phyloP scores from a whole-genome alignment of 2,888 invertebrate genomes.

The Clunio marinus region DNA sequence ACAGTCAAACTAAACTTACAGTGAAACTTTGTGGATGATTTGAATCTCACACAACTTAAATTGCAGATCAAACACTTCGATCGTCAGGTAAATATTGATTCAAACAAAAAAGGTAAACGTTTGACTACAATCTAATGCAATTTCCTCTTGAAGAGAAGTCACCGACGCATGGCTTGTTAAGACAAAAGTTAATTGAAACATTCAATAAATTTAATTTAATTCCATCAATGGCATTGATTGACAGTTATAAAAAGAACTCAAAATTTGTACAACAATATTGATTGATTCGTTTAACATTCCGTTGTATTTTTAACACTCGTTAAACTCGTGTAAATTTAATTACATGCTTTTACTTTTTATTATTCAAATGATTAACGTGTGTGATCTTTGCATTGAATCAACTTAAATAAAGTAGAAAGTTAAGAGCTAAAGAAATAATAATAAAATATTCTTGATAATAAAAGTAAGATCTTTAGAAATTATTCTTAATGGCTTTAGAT shows the following conservation, averaged over 20 bases:
- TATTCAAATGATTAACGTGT: constrained; percentile 19
- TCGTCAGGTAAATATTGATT: background rate
- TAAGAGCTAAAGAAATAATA: too few species aligned
- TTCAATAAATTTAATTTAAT: constrained; percentile 25
- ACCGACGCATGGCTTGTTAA: background rate
- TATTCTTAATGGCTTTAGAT: too few species aligned
- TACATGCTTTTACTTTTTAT: constrained; percentile 37
- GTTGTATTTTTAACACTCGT: background rate
- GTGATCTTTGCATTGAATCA: too few species aligned
- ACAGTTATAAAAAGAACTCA: background rate
- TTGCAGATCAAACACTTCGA: background rate
- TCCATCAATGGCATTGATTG: background rate
- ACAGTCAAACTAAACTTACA: too few species aligned
- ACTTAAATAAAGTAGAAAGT: too few species aligned
- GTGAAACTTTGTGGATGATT: too few species aligned
- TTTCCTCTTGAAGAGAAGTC: background rate
- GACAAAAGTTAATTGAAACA: constrained; percentile 26
- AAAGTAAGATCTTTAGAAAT: too few species aligned
- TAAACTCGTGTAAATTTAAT: constrained; percentile 32
- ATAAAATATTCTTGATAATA: too few species aligned
- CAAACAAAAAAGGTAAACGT: background rate
- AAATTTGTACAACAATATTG: background rate
- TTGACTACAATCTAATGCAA: background rate
- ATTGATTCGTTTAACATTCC: background rate
- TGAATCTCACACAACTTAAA: background rate